Evolutionary conservation across 2,797 vertebrate species (phyloP).

Genomic region (Toxotes lorentzi): DNA sequence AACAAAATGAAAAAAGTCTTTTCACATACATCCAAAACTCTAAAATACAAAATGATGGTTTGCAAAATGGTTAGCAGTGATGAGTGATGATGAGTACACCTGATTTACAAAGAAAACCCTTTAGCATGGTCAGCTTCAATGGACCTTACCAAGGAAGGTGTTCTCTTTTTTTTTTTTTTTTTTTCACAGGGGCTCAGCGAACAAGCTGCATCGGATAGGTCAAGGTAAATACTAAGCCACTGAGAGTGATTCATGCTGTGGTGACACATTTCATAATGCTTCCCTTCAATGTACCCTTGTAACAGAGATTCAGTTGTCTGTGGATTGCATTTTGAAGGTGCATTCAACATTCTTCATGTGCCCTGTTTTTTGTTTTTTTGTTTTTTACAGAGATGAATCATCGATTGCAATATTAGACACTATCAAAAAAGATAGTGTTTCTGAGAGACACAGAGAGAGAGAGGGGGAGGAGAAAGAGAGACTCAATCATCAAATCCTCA

Average conservation of each 20-base stretch:
- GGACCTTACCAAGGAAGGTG: neutral
- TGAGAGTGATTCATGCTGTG: constrained; percentile 62
- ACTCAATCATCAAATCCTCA: constrained; percentile 63
- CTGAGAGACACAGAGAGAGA: neutral
- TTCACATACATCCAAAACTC: neutral
- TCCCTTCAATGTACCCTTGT: constrained; percentile 58
- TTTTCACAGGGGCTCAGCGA: constrained; percentile 20
- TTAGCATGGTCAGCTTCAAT: neutral
- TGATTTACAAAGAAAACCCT: neutral
- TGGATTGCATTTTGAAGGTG: constrained; percentile 37
- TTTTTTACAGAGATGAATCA: constrained; percentile 17
- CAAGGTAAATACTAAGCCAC: constrained; percentile 63
- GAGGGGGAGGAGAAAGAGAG: neutral
- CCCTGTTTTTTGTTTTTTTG: neutral
- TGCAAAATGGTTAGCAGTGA: neutral
- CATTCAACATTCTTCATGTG: constrained; percentile 35
- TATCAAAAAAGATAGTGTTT: constrained; percentile 2
- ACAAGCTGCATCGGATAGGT: constrained; percentile 52
- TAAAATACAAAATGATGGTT: neutral
- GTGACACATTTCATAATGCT: constrained; percentile 61
- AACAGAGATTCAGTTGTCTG: constrained; percentile 42
- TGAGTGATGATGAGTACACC: neutral
- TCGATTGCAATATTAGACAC: constrained; percentile 39
- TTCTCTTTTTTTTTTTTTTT: constrained; percentile 38
- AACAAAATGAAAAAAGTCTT: neutral